Base-by-base conservation (phyloP, 2,888 invertebrate species). In the Cephonodes hylas region DNA sequence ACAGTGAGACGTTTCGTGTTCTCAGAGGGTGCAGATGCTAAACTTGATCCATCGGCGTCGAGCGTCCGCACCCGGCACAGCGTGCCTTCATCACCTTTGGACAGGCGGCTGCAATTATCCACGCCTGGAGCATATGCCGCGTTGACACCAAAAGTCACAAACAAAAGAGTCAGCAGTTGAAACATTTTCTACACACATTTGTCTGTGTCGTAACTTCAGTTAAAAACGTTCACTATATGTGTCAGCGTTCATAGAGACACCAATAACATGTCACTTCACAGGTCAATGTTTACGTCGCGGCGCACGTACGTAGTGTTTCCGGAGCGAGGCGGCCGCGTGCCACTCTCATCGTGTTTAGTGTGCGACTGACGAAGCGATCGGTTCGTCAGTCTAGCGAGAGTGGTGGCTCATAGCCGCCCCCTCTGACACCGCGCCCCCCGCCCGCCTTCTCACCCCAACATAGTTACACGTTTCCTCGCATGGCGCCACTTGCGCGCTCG, bases 1-100 rank as follows among this genome's bases (percentile, higher is more conserved):
- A 98, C 93, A 67, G 94, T 94, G 68, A 98, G 92, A 65, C 94
- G 94, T 68, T 95, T 94, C 44, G 96, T 96, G 59, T 95, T 95
- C 79, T 97, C 97, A 58, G 95, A 77, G 64, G 93, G 88, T 68
- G 93, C 86, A 66, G 94, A 89, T 80, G 93, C 92, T 69, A 95
- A 90, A 82, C 94, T 95, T 69, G 95, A 93, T 64, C 94, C 94
- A 74, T 94, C 94, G 45, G 95, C 93, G 73, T 96, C 96, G 68
- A 96, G 93, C 61, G 95, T 95, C 68, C 96, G 93, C 75, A 96
- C 91, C 74, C 93, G 93, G 80, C 96, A 97, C 70, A 94, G 92
- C 65, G 95, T 93, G 66, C 92, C 91, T 78, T 85, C 93, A 88
- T 87, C 90, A 92, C 88, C 91, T 83, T 78, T 89, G 67, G 79